phyloP scores from a whole-genome alignment of 1,140 invertebrate species.

The Drosophila serrata region DNA sequence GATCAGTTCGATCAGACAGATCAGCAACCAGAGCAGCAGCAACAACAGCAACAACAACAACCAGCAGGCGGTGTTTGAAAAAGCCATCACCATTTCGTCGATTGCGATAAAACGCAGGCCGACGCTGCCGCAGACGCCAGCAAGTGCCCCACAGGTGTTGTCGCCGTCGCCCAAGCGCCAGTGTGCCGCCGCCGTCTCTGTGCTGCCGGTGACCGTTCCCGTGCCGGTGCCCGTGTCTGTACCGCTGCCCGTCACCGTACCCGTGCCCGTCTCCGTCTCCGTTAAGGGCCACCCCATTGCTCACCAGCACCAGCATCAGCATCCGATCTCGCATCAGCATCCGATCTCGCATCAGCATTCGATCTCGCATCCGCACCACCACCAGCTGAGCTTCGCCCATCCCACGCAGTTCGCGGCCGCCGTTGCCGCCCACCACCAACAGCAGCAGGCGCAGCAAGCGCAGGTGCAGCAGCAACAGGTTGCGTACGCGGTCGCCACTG shows the following conservation, averaged over 20 bases:
- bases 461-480: constrained; percentile 58
- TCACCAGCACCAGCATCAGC: constrained; percentile 54
- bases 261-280: constrained; percentile 46
- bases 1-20: constrained; percentile 28
- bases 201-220: constrained; percentile 72
- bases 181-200: constrained; percentile 84
- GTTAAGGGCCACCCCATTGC: constrained; percentile 49
- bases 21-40: constrained; percentile 35
- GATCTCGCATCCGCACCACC: constrained; percentile 53
- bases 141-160: constrained; percentile 86
- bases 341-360: constrained; percentile 55
- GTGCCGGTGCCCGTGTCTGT: constrained; percentile 56
- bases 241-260: constrained; percentile 69
- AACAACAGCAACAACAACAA: constrained; percentile 47
- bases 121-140: constrained; percentile 86
- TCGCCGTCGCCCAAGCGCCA: constrained; percentile 85
- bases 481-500: constrained; percentile 50
- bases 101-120: constrained; percentile 86
- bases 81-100: constrained; percentile 86
- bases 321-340: constrained; percentile 57
- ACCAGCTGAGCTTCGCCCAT: constrained; percentile 79
- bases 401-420: constrained; percentile 79
- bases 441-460: constrained; percentile 54
- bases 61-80: constrained; percentile 83
- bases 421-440: constrained; percentile 76